Evolutionary conservation across 1,140 invertebrate species (phyloP), one percentile per base, ranked within the genome.

Genomic region (Rhopalosiphum maidis): DNA sequence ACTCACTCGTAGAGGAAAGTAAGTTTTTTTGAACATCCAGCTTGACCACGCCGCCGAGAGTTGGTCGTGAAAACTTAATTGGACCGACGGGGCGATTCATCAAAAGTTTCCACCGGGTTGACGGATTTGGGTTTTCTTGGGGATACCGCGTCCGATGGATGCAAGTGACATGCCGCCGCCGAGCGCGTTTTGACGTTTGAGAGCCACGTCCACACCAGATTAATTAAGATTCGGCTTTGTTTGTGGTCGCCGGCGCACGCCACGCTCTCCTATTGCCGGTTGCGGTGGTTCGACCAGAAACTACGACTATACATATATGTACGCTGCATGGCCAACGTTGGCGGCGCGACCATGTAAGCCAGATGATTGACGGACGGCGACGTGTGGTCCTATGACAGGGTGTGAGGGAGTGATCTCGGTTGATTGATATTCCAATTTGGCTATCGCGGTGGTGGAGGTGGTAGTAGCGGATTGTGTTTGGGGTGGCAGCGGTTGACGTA

Each of bases 161-260:
- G 91, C 91, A 37, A 93, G 77, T 93, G 91, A 93, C 91, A 93
- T 35, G 35, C 21, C 22, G 90, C 37, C 54, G 55, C 48, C 82
- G 82, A 83, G 43, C 77, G 35, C 48, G 30, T 92, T 92, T 54
- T 92, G 91, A 92, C 91, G 90, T 77, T 89, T 37, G 90, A 83
- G 90, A 82, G 60, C 68, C 46, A 51, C 46, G 91, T 93, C 82
- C 82, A 51, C 48, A 30, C 46, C 91, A 93, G 91, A 93, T 93
- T 93, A 93, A 93, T 93, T 86, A 85, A 93, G 91, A 93, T 93
- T 51, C 48, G 91, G 91, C 91, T 55, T 93, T 93, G 91, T 93
- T 92, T 54, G 91, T 41, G 91, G 91, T 93, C 91, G 48, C 91
- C 35, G 21, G 43, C 43, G 68, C n/a, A 41, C 83, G 83, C 35